Conservation (phyloP, 2,797 vertebrate genomes). For the Argya squamiceps region DNA sequence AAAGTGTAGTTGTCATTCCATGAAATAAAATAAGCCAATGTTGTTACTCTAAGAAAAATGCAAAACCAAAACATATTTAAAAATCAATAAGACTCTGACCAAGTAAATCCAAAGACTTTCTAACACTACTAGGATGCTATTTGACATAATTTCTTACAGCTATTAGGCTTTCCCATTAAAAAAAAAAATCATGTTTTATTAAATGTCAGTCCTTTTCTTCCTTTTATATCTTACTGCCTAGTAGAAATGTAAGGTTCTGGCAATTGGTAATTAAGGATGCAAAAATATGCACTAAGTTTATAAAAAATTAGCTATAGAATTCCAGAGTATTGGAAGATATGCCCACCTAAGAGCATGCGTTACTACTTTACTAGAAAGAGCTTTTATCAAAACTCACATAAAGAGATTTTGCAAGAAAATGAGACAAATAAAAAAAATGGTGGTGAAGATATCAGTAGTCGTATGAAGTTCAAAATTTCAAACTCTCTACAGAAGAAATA, state of each 20-base stretch:
- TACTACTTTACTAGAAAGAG: not conserved
- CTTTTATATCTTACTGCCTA: not conserved
- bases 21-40: not conserved
- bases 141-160: not conserved
- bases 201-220: not conserved
- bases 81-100: not conserved
- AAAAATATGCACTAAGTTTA: not conserved
- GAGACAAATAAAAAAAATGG: not conserved
- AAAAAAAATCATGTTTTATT: not conserved
- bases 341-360: not conserved
- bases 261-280: not conserved
- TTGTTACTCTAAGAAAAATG: not conserved
- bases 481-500: not conserved
- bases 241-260: not conserved
- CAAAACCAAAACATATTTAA: not conserved
- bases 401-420: not conserved
- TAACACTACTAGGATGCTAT: not conserved
- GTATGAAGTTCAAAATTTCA: not conserved
- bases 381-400: not conserved
- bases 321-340: not conserved
- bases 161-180: not conserved
- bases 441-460: not conserved
- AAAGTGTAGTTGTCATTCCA: not conserved
- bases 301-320: not conserved
- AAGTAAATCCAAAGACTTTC: not conserved